Evolutionary conservation across 2,888 invertebrate species (phyloP), one percentile per base, ranked within the genome.

Genomic region (Phyllotreta cruciferae): DNA sequence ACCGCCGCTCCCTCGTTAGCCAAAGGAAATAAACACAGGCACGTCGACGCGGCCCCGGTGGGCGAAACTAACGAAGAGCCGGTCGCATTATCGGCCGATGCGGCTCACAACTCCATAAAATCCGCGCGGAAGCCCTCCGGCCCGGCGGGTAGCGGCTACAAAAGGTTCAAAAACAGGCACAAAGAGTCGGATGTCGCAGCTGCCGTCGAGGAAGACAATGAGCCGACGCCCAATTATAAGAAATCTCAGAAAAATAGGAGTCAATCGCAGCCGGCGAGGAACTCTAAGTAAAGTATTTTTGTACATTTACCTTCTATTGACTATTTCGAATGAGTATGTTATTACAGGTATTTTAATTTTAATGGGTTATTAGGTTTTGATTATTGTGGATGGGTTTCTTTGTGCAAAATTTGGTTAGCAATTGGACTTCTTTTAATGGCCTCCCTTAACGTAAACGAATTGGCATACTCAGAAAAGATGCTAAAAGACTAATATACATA

Each of bases 1-100:
- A 92, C 92, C 0, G 87, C 88, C n/a, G 90, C 89, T 11, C 90
- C 91, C 0, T 83, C 84, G 44, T 68, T 77, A 63, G 78, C 72
- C 55, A 77, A 79, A 73, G 73, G 73, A 61, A 74, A 70, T 74
- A 84, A 85, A 69, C 83, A 84, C 69, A 70, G 79, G 36, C 86
- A 85, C 75, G 82, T 90, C 68, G 91, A 90, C 75, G 88, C 90
- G 1, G 89, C 89, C 1, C 88, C 84, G 36, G 81, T 82, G 0
- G 80, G 83, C 39, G 41, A 66, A 8, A 81, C 85, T 61, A 85
- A 81, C 66, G 88, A 87, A 57, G 90, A 89, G 67, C 82, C 83
- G 1, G 75, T 81, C 50, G 76, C 81, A 49, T 54, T 70, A 24
- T 82, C 85, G 0, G 77, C 83, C 9, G 89, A 90, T 75, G 83